A percentile compares a stretch with the other conserved stretches of the same genome.
phyloP scores from a whole-genome alignment of 2,888 invertebrate species.

The Neoaliturus tenellus region DNA sequence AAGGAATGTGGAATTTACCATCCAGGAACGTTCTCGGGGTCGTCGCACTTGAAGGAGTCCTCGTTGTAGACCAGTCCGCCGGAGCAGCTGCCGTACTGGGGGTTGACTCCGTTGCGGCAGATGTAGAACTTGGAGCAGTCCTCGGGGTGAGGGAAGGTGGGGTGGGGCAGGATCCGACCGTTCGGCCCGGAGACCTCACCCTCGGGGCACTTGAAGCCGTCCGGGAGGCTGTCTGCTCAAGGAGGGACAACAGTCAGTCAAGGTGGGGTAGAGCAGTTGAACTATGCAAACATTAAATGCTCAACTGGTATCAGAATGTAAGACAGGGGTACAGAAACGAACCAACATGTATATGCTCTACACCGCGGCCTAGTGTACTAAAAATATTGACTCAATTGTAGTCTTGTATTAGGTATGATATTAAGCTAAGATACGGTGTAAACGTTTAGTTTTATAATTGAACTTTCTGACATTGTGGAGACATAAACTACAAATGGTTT shows the following conservation, averaged over 20 bases:
- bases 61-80: slow-evolving; percentile 87
- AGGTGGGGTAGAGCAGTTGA: not conserved
- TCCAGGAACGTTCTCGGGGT: slow-evolving; percentile 85
- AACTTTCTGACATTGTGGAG: too few relatives aligned
- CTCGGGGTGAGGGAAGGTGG: slow-evolving; percentile 86
- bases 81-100: slow-evolving; percentile 85
- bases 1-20: too few relatives aligned
- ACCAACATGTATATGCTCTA: too few relatives aligned
- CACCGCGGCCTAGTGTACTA: too few relatives aligned
- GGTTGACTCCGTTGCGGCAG: slow-evolving; percentile 85
- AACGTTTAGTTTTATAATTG: too few relatives aligned
- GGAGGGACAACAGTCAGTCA: not conserved
- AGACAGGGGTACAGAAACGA: too few relatives aligned
- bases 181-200: slow-evolving; percentile 81
- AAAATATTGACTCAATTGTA: too few relatives aligned
- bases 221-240: slow-evolving; percentile 80
- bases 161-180: slow-evolving; percentile 83
- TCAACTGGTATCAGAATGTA: too few relatives aligned
- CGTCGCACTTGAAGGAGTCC: slow-evolving; percentile 84
- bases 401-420: too few relatives aligned
- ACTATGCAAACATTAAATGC: too few relatives aligned
- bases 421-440: too few relatives aligned
- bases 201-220: slow-evolving; percentile 86
- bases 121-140: slow-evolving; percentile 91
- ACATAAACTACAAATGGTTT: too few relatives aligned